Evolutionary conservation across 2,888 invertebrate genomes (phyloP).

Genomic region (Leucoma salicis): DNA sequence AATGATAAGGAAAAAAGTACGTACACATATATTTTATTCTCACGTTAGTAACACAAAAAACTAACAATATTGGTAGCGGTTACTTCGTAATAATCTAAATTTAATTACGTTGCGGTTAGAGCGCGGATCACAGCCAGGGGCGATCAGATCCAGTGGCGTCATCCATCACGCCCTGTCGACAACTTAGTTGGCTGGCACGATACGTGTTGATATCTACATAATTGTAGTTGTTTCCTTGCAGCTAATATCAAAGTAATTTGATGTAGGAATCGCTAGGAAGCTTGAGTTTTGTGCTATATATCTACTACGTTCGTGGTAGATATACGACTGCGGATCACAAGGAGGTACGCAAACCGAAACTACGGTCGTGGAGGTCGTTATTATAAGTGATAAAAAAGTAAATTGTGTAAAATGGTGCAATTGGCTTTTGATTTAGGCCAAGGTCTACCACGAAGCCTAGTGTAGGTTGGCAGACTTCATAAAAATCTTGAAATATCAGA

Average conservation of each 20-base stretch:
- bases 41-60: conserved; percentile 2
- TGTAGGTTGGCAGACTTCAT: too few relatives aligned
- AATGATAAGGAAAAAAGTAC: neutral
- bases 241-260: neutral
- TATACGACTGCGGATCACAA: too few relatives aligned
- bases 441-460: too few relatives aligned
- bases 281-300: too few relatives aligned
- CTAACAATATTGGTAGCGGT: conserved; percentile 1
- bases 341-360: too few relatives aligned
- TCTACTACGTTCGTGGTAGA: too few relatives aligned
- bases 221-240: neutral
- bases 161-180: conserved; percentile 51
- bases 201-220: conserved; percentile 23
- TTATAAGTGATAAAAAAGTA: too few relatives aligned
- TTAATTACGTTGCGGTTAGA: conserved; percentile 20
- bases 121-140: conserved; percentile 8
- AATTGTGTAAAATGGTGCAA: too few relatives aligned
- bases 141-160: conserved; percentile 17
- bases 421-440: too few relatives aligned
- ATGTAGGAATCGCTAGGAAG: neutral
- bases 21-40: neutral
- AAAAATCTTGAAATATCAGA: too few relatives aligned
- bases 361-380: too few relatives aligned
- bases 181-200: conserved; percentile 48
- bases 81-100: conserved; percentile 26